Evolutionary conservation across 2,797 vertebrate species (phyloP), one percentile per base, ranked within the genome.

Genomic region (Sternarchorhynchus goeldii): DNA sequence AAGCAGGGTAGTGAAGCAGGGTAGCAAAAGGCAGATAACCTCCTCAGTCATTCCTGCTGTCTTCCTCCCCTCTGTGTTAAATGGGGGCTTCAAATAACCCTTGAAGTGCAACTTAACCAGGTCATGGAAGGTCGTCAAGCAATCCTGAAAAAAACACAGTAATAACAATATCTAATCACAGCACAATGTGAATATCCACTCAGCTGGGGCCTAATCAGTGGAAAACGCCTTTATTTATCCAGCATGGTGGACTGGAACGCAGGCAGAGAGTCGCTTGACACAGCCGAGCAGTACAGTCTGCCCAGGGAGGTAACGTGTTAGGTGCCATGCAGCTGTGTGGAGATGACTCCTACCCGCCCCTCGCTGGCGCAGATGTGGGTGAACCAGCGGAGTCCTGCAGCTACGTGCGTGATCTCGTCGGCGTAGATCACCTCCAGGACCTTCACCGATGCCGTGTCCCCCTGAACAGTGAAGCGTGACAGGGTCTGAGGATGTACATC

Each of bases 361-460:
- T 91, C 88, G 63, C 86, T 66, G 6, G 85, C 77, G 78, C 90
- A 91, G 82, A 92, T 88, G 82, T 89, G 85, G 25, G 89, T 92
- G 75, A 92, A 92, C 91, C 91, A 92, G 25, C 86, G 83, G 50
- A 91, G 81, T 2, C 91, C 90, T 1, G 90, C 86, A n/a, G 91
- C 90, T 77, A 92, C 90, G 7, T 92, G 91, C 4, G 91, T 92
- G 70, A 92, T 90, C 80, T 92, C 90, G 66, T 92, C 90, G 0
- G 72, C 70, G 82, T 92, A 92, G 71, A 92, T 88, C 21, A 89
- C 86, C 81, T 91, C 87, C 78, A 92, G 84, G 4, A 88, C 70
- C 56, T 81, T 78, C 50, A 91, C 89, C 0, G 90, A 90, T 77
- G 70, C 73, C 6, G 78, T 50, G 69, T 90, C 90, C 12, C 81